phyloP scores from a whole-genome alignment of 2,797 vertebrate species.

The Threskiornis aethiopicus region DNA sequence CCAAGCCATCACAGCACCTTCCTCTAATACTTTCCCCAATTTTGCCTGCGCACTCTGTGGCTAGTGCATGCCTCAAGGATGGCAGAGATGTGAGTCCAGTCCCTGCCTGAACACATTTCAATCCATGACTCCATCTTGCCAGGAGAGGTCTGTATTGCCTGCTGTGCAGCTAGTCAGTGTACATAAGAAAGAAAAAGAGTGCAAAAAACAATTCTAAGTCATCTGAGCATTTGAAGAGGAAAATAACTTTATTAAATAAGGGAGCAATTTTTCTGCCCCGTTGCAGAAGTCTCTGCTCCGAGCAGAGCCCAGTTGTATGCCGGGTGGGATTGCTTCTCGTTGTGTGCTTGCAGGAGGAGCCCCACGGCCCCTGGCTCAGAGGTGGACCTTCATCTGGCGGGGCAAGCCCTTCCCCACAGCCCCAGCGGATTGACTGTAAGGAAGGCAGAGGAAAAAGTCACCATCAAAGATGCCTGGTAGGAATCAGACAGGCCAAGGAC shows the following conservation, averaged over 20 bases:
- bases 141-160: not conserved
- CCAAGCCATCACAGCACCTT: not conserved
- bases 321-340: not conserved
- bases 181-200: not conserved
- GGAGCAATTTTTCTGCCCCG: not conserved
- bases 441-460: not conserved
- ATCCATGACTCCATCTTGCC: not conserved
- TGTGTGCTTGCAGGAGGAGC: not conserved
- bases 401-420: not conserved
- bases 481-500: not conserved
- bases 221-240: not conserved
- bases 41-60: not conserved
- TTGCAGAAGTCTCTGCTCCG: not conserved
- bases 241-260: not conserved
- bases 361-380: not conserved
- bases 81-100: not conserved
- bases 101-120: not conserved
- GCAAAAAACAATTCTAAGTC: not conserved
- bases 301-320: not conserved
- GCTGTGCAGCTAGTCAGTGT: fast-evolving
- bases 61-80: fast-evolving
- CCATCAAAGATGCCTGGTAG: not conserved
- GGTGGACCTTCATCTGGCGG: not conserved
- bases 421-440: not conserved
- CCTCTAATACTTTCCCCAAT: not conserved